These are phyloP conservation scores for Tapirus terrestris DNA, from an alignment of 2,113 vertebrate genomes.

Conservation along the genomic window DNA sequence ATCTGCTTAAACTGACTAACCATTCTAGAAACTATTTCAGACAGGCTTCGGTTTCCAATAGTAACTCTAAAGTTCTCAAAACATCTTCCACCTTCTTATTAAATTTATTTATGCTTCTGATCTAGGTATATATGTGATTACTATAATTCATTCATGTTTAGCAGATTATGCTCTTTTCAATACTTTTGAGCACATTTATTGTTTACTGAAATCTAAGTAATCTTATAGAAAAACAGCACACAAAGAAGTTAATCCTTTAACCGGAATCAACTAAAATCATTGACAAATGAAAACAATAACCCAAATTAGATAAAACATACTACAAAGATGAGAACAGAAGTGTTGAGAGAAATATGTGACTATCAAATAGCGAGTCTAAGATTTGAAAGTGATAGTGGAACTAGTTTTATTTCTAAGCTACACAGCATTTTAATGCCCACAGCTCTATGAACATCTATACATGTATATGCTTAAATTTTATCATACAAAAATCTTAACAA, in stretches of 20 bases:
- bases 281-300: slow-evolving; percentile 3
- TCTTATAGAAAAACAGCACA: not conserved
- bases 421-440: not conserved
- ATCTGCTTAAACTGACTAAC: not conserved
- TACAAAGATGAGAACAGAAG: not conserved
- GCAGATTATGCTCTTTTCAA: not conserved
- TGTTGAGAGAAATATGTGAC: not conserved
- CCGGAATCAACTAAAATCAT: not conserved
- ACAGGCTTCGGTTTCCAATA: not conserved
- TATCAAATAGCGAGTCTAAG: not conserved
- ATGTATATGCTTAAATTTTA: not conserved
- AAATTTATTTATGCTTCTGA: not conserved
- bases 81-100: not conserved
- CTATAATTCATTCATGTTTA: not conserved
- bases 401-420: not conserved
- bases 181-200: not conserved
- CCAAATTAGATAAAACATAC: not conserved
- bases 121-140: not conserved
- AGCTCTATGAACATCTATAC: rapidly evolving
- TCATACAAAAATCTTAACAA: not conserved
- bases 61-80: not conserved
- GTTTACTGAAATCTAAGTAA: not conserved
- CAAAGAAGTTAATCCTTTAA: not conserved
- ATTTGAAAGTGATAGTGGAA: not conserved
- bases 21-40: not conserved